These are phyloP conservation scores for Lingula anatina DNA, from an alignment of 2,888 invertebrate genomes.

Conservation along the genomic window DNA sequence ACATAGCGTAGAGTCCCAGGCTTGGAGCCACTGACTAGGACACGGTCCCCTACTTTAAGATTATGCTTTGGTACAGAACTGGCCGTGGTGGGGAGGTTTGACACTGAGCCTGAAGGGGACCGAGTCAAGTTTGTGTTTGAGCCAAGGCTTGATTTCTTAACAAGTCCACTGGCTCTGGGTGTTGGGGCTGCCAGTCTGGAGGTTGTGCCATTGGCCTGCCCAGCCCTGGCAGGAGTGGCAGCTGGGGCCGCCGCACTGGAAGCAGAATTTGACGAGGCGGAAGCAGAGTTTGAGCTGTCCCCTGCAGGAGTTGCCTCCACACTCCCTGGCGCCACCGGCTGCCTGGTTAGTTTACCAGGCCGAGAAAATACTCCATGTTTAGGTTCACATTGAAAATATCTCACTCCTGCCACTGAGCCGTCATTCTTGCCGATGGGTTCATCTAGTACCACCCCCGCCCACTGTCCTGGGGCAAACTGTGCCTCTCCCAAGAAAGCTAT, in stretches of 20 bases:
- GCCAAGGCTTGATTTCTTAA: constrained; percentile 5
- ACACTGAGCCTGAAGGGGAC: constrained; percentile 27
- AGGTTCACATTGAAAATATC: constrained; percentile 51
- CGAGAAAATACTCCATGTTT: constrained; percentile 51
- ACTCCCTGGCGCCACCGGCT: constrained; percentile 20
- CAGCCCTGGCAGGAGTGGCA: neutral
- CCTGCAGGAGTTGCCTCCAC: neutral
- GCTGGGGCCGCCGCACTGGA: neutral
- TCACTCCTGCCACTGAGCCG: constrained; percentile 48
- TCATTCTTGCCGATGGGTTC: constrained; percentile 51
- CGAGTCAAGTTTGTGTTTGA: constrained; percentile 6
- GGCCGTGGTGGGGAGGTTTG: constrained; percentile 19
- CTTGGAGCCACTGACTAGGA: constrained; percentile 59
- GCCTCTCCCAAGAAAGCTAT: constrained; percentile 52
- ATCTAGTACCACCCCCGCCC: constrained; percentile 51
- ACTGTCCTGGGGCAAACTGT: constrained; percentile 50
- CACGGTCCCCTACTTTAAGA: constrained; percentile 42
- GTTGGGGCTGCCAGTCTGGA: neutral
- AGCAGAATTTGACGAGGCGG: neutral
- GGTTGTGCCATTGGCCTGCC: neutral
- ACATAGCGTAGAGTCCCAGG: constrained; percentile 79
- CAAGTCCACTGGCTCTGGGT: constrained; percentile 1
- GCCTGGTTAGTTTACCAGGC: constrained; percentile 66
- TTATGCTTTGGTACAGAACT: constrained; percentile 13
- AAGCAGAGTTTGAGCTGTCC: neutral